These are phyloP conservation scores for Hesperophylax magnus DNA, from an alignment of 1,140 invertebrate species.

Conservation along the genomic window DNA sequence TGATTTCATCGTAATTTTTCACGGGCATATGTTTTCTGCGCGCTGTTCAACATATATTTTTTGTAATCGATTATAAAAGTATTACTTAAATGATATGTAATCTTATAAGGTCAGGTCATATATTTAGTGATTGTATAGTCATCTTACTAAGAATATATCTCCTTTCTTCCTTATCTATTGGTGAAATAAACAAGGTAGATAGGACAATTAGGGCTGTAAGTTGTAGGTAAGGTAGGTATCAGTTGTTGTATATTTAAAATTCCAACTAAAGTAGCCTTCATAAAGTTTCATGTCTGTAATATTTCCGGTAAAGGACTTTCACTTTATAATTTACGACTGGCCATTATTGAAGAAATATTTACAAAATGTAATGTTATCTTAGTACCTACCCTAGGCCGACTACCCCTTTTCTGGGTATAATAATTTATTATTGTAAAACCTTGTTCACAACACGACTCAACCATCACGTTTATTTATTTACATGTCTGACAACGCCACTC, in stretches of 20 bases:
- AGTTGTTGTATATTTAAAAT: neutral
- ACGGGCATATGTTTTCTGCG: too few relatives aligned
- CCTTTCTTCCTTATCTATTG: neutral
- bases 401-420: neutral
- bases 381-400: neutral
- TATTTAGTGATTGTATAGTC: too few relatives aligned
- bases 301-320: constrained; percentile 2
- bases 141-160: neutral
- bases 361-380: neutral
- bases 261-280: neutral
- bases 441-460: neutral
- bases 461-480: neutral
- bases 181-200: neutral
- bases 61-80: neutral
- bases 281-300: neutral
- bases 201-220: neutral
- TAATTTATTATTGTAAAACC: neutral
- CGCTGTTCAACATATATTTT: neutral
- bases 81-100: neutral
- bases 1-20: too few relatives aligned
- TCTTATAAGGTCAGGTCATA: too few relatives aligned
- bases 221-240: too few relatives aligned
- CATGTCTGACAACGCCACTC: neutral
- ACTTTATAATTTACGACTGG: constrained; percentile 2
- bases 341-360: constrained; percentile 11